phyloP scores from a whole-genome alignment of 1,140 invertebrate species.

The Ips typographus region DNA sequence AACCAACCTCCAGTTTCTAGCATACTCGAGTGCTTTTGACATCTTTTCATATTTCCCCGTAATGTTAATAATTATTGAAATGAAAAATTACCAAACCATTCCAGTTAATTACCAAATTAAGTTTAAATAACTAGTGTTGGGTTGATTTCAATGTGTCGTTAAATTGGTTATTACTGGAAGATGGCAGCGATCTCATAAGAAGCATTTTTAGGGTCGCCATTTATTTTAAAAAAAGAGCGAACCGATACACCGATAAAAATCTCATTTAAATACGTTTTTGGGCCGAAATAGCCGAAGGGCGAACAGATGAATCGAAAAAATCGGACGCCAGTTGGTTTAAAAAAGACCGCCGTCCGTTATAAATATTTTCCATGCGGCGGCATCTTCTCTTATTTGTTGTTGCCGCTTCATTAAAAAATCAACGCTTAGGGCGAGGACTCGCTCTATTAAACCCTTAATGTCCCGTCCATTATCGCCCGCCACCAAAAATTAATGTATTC shows the following conservation, averaged over 20 bases:
- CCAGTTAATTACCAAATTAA: too few species aligned
- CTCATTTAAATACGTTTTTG: slow-evolving; percentile 28
- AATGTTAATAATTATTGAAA: too few species aligned
- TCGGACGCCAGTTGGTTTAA: slow-evolving; percentile 21
- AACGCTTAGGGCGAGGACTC: slow-evolving; percentile 26
- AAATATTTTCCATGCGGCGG: slow-evolving; percentile 15
- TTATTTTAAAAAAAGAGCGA: too few species aligned
- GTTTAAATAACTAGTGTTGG: too few species aligned
- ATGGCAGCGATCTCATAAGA: too few species aligned
- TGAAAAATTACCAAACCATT: too few species aligned
- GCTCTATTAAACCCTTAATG: slow-evolving; percentile 24
- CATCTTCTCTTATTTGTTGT: slow-evolving; percentile 21
- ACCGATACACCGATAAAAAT: slow-evolving; percentile 21
- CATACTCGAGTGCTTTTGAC: too few species aligned
- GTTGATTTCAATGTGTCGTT: too few species aligned
- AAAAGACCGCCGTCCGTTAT: slow-evolving; percentile 12
- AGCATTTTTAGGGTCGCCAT: too few species aligned
- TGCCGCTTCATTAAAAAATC: slow-evolving; percentile 31
- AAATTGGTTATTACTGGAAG: too few species aligned
- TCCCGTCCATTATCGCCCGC: slow-evolving; percentile 18
- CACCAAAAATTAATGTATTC: slow-evolving; percentile 21
- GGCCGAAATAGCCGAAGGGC: slow-evolving; percentile 13
- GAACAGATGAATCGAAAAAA: slow-evolving; percentile 27
- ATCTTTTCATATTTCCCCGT: too few species aligned
- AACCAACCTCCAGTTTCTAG: too few species aligned